Evolutionary conservation across 2,888 invertebrate species (phyloP).

Genomic region (Antheraea assamensis): DNA sequence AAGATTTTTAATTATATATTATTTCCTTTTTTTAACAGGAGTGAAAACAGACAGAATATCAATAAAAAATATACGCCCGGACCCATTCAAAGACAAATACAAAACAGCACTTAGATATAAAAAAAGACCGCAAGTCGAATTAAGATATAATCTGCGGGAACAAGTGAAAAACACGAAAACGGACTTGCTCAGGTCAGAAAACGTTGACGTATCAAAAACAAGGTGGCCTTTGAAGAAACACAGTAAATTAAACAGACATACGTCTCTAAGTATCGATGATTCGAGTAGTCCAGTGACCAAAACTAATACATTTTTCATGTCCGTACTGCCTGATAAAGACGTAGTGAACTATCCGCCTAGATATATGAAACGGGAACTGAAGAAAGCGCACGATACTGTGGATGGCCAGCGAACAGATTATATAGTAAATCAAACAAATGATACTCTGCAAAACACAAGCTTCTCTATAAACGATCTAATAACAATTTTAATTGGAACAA

Average conservation of each 20-base stretch:
- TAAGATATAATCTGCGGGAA: conserved; percentile 64
- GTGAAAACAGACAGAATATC: conserved; percentile 27
- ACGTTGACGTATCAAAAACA: conserved; percentile 52
- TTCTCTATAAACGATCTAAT: conserved; percentile 60
- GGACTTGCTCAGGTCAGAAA: conserved; percentile 47
- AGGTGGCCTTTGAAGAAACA: conserved; percentile 60
- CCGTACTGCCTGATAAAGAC: conserved; percentile 33
- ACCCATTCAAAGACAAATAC: conserved; percentile 59
- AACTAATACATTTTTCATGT: conserved; percentile 34
- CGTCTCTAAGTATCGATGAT: conserved; percentile 24
- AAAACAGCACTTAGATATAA: conserved; percentile 56
- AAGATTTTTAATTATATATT: background rate
- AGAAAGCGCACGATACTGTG: conserved; percentile 38
- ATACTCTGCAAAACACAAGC: conserved; percentile 33
- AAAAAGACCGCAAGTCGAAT: conserved; percentile 57
- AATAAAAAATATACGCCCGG: conserved; percentile 38
- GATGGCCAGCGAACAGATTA: conserved; percentile 39
- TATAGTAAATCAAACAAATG: conserved; percentile 41
- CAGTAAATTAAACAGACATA: conserved; percentile 35
- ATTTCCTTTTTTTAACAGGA: conserved; percentile 24
- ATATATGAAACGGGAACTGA: conserved; percentile 58
- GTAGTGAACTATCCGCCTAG: conserved; percentile 38
- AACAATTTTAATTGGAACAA: conserved; percentile 53
- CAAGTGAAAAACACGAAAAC: conserved; percentile 62
- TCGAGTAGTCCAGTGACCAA: conserved; percentile 16